Conservation (phyloP, 2,888 invertebrate genomes). For the Hermaeophaga mercurialis region DNA sequence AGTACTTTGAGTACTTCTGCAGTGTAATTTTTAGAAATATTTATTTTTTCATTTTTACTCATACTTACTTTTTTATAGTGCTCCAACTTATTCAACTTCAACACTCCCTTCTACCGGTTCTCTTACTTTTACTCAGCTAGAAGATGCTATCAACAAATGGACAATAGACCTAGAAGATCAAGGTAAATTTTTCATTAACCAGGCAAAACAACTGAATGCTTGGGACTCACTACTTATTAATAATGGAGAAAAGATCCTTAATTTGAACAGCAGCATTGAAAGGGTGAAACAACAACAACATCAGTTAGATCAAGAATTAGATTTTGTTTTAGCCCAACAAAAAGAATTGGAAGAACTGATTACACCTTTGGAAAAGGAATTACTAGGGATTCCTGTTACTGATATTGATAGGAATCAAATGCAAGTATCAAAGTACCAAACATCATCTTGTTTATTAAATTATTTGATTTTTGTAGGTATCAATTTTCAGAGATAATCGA, state of each 20-base stretch:
- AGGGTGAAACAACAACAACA: constrained; percentile 87
- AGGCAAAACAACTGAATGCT: constrained; percentile 93
- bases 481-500: constrained; percentile 88
- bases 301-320: constrained; percentile 88
- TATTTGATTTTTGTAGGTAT: constrained; percentile 71
- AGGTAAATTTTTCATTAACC: constrained; percentile 89
- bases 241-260: constrained; percentile 92
- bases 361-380: constrained; percentile 82
- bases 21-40: constrained; percentile 3
- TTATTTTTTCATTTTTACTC: constrained; percentile 17
- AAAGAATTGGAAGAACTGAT: constrained; percentile 88
- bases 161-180: constrained; percentile 90
- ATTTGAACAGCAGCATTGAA: constrained; percentile 85
- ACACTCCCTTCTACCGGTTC: constrained; percentile 56
- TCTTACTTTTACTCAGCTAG: constrained; percentile 82
- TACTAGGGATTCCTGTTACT: constrained; percentile 69
- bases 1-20: constrained; percentile 12
- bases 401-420: constrained; percentile 92
- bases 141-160: constrained; percentile 94
- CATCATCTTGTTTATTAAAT: too few relatives aligned
- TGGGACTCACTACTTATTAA: constrained; percentile 91
- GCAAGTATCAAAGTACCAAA: too few relatives aligned
- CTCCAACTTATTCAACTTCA: constrained; percentile 41
- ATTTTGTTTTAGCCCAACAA: constrained; percentile 92
- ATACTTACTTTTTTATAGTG: constrained; percentile 30